Conservation (phyloP, 2,113 vertebrate genomes). For the Aptenodytes patagonicus region DNA sequence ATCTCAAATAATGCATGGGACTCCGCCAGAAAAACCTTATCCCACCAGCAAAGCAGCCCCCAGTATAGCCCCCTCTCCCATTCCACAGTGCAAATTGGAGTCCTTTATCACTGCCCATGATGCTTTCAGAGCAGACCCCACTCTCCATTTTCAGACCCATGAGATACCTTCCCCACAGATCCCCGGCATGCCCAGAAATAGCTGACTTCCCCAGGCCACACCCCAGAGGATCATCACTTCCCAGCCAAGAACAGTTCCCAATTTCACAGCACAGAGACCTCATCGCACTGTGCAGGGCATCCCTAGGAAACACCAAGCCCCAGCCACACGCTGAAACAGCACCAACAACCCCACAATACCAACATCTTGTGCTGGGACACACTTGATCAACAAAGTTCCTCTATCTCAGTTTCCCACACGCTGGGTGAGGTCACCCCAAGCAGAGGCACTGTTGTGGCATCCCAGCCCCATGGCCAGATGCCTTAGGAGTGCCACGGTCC, state of each 20-base stretch:
- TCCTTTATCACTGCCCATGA: neutral
- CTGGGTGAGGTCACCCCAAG: neutral
- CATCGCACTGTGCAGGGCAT: neutral
- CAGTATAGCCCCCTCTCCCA: neutral
- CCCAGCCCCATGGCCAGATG: fast-evolving
- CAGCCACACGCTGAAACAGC: neutral
- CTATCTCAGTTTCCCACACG: fast-evolving
- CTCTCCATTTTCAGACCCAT: neutral
- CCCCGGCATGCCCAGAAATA: neutral
- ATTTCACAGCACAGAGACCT: neutral
- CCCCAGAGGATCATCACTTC: neutral
- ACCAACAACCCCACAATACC: neutral
- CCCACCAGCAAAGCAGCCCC: neutral
- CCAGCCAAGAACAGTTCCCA: neutral
- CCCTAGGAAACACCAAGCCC: neutral
- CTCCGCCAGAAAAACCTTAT: neutral
- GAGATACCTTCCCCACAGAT: neutral
- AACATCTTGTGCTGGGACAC: neutral
- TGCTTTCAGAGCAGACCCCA: neutral
- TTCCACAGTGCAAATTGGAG: neutral
- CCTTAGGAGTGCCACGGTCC: neutral
- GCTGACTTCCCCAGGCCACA: fast-evolving
- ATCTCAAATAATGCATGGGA: neutral
- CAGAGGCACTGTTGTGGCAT: neutral
- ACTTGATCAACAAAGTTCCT: neutral